Conservation (phyloP, 2,797 vertebrate species). For the Phrynocephalus guinanensis region DNA sequence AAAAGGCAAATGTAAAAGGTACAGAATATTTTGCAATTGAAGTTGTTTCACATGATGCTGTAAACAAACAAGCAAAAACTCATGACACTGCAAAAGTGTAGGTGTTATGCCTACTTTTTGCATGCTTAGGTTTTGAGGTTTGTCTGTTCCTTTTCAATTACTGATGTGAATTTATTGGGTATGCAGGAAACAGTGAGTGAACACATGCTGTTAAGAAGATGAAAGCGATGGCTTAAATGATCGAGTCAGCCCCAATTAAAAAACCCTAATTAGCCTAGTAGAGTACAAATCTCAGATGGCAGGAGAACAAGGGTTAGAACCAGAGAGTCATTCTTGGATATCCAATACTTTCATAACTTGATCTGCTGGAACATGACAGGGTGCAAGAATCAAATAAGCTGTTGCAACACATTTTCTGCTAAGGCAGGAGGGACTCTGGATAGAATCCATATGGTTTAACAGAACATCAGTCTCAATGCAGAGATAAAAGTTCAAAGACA, state of each 20-base stretch:
- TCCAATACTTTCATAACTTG: neutral
- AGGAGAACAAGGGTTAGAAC: constrained; percentile 19
- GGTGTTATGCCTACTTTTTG: too few relatives aligned
- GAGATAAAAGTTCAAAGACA: neutral
- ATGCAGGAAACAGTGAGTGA: neutral
- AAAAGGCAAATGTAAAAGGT: neutral
- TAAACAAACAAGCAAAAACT: neutral
- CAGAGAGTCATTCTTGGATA: neutral
- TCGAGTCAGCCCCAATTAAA: neutral
- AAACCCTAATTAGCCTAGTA: neutral
- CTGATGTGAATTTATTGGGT: neutral
- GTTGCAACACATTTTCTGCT: neutral
- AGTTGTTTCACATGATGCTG: neutral
- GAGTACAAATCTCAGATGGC: constrained; percentile 12
- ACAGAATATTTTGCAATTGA: constrained; percentile 10
- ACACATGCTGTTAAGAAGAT: neutral
- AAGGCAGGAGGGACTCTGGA: neutral
- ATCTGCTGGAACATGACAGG: neutral
- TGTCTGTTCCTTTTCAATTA: fast-evolving
- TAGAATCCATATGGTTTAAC: neutral
- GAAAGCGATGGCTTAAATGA: constrained; percentile 11
- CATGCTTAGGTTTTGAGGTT: neutral
- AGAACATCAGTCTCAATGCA: fast-evolving
- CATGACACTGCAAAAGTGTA: neutral
- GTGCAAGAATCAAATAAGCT: neutral